phyloP scores from a whole-genome alignment of 2,113 vertebrate genomes.

The Pangasianodon hypophthalmus region DNA sequence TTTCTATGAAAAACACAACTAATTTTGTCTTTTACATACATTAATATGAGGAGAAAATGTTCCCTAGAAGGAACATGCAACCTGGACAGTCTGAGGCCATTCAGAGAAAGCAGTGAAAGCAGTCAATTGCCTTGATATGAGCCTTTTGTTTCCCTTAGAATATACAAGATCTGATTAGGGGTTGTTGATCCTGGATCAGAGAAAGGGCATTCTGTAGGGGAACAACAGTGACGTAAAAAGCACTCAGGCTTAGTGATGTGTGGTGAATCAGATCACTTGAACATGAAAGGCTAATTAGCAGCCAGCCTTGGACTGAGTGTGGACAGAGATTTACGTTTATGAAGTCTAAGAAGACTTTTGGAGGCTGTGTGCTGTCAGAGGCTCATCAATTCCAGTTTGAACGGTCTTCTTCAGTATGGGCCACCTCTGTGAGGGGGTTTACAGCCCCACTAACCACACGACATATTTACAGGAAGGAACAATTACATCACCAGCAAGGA shows the following conservation, averaged over 20 bases:
- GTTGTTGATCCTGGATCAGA: background rate
- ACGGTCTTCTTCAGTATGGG: constrained; percentile 46
- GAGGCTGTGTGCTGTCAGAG: constrained; percentile 41
- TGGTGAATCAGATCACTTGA: constrained; percentile 45
- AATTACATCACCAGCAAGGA: constrained; percentile 43
- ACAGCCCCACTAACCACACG: constrained; percentile 29
- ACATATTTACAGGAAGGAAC: constrained; percentile 55
- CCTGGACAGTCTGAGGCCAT: background rate
- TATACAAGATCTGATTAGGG: background rate
- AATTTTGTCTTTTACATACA: background rate
- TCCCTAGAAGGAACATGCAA: background rate
- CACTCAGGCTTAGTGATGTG: background rate
- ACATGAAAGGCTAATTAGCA: constrained; percentile 57
- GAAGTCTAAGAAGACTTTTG: constrained; percentile 46
- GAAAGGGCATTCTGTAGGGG: background rate
- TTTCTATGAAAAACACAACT: background rate
- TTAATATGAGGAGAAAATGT: background rate
- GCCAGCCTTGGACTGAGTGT: constrained; percentile 3
- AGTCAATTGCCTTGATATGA: background rate
- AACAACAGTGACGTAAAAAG: constrained; percentile 23
- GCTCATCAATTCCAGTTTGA: constrained; percentile 53
- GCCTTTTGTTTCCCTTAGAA: background rate
- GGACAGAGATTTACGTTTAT: constrained; percentile 52
- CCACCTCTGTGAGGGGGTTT: constrained; percentile 32
- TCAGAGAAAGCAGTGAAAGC: background rate